These are phyloP conservation scores for Florisuga fusca DNA, from an alignment of 2,797 vertebrate species.

Conservation along the genomic window DNA sequence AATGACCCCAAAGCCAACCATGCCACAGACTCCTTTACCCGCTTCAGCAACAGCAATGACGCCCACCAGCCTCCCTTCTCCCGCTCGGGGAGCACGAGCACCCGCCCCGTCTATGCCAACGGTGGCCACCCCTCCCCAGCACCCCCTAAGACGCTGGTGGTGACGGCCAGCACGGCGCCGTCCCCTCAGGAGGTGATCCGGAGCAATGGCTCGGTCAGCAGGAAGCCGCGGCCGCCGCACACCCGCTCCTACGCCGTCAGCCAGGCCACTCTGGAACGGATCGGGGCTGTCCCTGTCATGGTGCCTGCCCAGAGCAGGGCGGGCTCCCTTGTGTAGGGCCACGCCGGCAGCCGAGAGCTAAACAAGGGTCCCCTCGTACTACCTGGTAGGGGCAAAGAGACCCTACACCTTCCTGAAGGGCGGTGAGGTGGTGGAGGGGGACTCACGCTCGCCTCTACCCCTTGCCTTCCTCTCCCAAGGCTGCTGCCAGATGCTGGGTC, in stretches of 20 bases:
- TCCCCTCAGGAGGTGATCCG: slow-evolving; percentile 86
- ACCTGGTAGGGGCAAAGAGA: slow-evolving; percentile 8
- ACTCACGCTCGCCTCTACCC: background rate
- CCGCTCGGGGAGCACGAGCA: slow-evolving; percentile 75
- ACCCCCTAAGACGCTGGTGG: slow-evolving; percentile 94
- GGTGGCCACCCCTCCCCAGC: slow-evolving; percentile 88
- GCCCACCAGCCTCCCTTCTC: slow-evolving; percentile 87
- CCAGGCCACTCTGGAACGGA: slow-evolving; percentile 93
- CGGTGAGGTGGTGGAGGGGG: rapidly evolving
- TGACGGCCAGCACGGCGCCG: slow-evolving; percentile 91
- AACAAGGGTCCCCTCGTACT: background rate
- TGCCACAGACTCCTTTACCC: slow-evolving; percentile 88
- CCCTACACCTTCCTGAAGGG: slow-evolving; percentile 39
- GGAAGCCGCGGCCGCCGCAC: slow-evolving; percentile 84
- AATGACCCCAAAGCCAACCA: slow-evolving; percentile 90
- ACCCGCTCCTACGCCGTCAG: slow-evolving; percentile 91
- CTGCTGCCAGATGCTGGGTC: background rate
- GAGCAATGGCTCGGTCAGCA: slow-evolving; percentile 89
- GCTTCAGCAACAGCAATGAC: slow-evolving; percentile 87
- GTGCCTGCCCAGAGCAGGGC: slow-evolving; percentile 96
- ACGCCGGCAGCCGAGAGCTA: background rate
- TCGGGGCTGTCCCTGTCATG: slow-evolving; percentile 96
- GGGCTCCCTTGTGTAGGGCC: slow-evolving; percentile 90
- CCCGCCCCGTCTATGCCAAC: slow-evolving; percentile 85
- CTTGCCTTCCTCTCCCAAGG: background rate